Percentiles rank a stretch among this genome's conserved stretches.
phyloP scores from a whole-genome alignment of 2,888 invertebrate species.

The Drosophila incognita region DNA sequence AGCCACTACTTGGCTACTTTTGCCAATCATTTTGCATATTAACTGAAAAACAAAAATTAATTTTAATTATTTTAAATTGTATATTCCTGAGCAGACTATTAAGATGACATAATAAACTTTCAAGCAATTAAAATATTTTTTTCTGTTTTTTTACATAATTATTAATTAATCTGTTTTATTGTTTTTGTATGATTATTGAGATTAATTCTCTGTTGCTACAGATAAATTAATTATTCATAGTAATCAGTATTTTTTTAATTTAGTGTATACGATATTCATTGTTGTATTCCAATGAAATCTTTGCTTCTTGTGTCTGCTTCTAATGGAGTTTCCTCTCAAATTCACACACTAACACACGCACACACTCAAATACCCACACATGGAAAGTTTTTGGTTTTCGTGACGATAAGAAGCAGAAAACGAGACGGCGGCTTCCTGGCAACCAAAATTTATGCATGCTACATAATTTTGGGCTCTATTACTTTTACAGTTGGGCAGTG shows the following conservation, averaged over 20 bases:
- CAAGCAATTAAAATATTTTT: background rate
- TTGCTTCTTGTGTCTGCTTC: slow-evolving; percentile 53
- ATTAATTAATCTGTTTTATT: background rate
- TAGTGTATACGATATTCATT: slow-evolving; percentile 28
- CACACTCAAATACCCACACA: slow-evolving; percentile 24
- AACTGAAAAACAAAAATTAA: background rate
- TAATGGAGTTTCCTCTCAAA: slow-evolving; percentile 71
- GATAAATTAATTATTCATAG: background rate
- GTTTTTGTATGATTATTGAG: background rate
- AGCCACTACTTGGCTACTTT: too few relatives aligned
- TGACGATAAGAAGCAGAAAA: slow-evolving; percentile 73
- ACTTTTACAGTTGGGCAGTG: slow-evolving; percentile 60
- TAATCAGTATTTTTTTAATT: background rate
- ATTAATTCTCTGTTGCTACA: background rate
- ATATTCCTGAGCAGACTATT: background rate
- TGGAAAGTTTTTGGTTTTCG: slow-evolving; percentile 72
- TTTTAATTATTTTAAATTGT: background rate
- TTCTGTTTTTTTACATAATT: background rate
- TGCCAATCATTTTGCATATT: background rate
- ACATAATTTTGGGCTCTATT: slow-evolving; percentile 77
- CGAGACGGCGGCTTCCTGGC: slow-evolving; percentile 73
- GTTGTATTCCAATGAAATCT: background rate
- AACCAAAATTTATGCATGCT: slow-evolving; percentile 75
- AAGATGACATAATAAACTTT: background rate
- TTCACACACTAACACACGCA: slow-evolving; percentile 10